A percentile compares a stretch with the other conserved stretches of the same genome.
Evolutionary conservation across 2,888 invertebrate genomes (phyloP).

Genomic region (Cataglyphis cursor): DNA sequence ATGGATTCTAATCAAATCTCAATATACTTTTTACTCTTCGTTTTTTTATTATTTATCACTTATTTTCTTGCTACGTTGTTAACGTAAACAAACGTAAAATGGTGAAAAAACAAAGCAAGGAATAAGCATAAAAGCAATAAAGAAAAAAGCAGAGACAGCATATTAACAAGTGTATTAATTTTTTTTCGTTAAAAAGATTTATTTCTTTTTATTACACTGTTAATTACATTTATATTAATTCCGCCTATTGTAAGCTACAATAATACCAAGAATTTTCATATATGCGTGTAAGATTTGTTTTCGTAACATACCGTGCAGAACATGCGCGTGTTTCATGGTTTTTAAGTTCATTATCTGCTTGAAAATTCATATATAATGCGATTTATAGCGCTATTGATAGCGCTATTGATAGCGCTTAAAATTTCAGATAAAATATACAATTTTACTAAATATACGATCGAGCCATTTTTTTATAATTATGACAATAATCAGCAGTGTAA

Average conservation of each 20-base stretch:
- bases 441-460: not conserved
- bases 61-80: no score
- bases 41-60: not conserved
- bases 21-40: not conserved
- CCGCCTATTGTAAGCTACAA: not conserved
- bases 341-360: constrained; percentile 12
- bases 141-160: not conserved
- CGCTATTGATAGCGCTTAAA: not conserved
- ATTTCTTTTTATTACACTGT: not conserved
- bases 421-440: not conserved
- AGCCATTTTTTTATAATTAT: not conserved
- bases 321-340: constrained; percentile 39
- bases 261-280: not conserved
- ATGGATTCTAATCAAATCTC: no score
- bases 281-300: not conserved
- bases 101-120: not conserved
- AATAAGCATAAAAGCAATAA: no score
- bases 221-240: not conserved
- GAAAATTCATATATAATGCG: not conserved
- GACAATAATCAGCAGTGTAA: constrained; percentile 7
- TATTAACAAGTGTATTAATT: not conserved
- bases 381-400: not conserved
- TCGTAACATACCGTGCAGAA: not conserved
- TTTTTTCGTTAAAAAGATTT: not conserved
- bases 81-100: not conserved